These are phyloP conservation scores for Ageneiosus marmoratus DNA, from an alignment of 2,113 vertebrate genomes.

Conservation along the genomic window DNA sequence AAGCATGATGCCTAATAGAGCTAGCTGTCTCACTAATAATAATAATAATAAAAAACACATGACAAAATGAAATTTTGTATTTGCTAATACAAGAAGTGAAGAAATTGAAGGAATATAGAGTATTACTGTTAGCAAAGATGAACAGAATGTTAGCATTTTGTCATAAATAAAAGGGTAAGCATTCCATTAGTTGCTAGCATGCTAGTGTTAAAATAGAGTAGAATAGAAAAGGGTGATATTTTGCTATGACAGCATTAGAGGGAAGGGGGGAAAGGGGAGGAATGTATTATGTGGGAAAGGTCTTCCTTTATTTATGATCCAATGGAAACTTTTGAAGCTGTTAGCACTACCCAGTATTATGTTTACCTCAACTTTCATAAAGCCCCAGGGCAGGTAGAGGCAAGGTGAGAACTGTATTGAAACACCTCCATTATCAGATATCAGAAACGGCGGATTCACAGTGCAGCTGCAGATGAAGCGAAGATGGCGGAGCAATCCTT, in stretches of 20 bases:
- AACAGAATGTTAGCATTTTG: background rate
- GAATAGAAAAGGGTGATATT: background rate
- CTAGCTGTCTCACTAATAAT: background rate
- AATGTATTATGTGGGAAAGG: conserved; percentile 6
- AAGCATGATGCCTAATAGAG: background rate
- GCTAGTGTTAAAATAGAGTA: background rate
- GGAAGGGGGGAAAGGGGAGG: background rate
- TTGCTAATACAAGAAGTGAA: background rate
- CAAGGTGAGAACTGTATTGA: conserved; percentile 10
- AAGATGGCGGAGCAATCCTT: background rate
- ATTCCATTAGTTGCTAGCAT: background rate
- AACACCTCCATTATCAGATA: conserved; percentile 18
- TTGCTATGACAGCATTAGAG: background rate
- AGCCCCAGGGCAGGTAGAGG: conserved; percentile 34
- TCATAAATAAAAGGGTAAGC: background rate
- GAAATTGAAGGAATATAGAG: background rate
- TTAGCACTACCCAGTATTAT: background rate
- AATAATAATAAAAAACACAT: background rate
- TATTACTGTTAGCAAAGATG: background rate
- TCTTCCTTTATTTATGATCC: conserved; percentile 13
- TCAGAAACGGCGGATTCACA: background rate
- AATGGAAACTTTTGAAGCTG: background rate
- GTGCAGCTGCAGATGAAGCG: background rate
- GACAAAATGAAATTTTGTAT: background rate
- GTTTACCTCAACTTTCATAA: conserved; percentile 29